Evolutionary conservation across 2,888 invertebrate genomes (phyloP), one percentile per base, ranked within the genome.

Genomic region (Eupithecia insigniata): DNA sequence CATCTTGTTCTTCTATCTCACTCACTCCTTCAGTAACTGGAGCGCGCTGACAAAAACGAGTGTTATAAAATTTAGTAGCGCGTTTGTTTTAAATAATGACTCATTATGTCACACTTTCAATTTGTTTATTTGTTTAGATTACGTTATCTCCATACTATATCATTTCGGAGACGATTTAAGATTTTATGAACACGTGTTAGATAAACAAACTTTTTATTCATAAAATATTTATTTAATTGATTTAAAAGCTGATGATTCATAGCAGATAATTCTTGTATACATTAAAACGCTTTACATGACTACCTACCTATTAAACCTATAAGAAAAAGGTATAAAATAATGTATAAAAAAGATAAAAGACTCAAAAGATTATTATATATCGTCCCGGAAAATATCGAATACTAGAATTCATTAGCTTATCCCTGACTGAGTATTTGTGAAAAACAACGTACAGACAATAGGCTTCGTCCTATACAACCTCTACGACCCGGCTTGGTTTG

Each of bases 401-500:
- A 83, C 82, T 79, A 79, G 81, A 85, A 86, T 87, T 88, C 83
- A 89, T 87, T 87, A 88, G 84, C 78, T 79, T 76, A 89, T 89
- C 88, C 89, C 84, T 84, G 16, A 22, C 84, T 84, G 16, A 22
- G 84, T 89, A 91, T 89, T 89, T 89, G 88, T 85, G 83, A 72
- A 82, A 85, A 83, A 82, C 80, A 77, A 67, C 76, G 74, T 76
- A 78, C 87, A 89, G 84, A 90, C 86, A 88, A 87, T 90, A 88
- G 87, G 84, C 84, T 83, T 81, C 86, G 87, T 85, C 86, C 86
- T 83, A 83, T 83, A 85, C 87, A 89, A 90, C 91, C 90, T 90
- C 87, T 86, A 78, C 88, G 90, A 89, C 88, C 88, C 82, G 86
- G 80, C 80, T 81, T 74, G 77, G 81, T 71, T 73, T 83, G 89